A percentile compares a stretch with the other conserved stretches of the same genome.
Evolutionary conservation across 1,140 invertebrate species (phyloP).

Genomic region (Oedothorax gibbosus): DNA sequence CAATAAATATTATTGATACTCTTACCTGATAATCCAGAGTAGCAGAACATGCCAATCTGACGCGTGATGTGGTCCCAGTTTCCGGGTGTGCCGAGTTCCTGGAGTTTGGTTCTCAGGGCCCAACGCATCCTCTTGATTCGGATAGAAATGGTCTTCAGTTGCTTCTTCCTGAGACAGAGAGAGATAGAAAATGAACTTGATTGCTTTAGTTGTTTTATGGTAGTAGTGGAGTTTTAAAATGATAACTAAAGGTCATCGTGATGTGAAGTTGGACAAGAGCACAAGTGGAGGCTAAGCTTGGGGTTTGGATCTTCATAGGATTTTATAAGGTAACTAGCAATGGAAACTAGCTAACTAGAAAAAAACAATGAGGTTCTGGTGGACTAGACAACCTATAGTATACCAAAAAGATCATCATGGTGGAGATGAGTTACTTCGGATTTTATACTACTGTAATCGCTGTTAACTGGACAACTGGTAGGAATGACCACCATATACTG

Average conservation of each 20-base stretch:
- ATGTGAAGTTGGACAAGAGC: neutral
- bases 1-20: too few species aligned
- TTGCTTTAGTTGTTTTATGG: neutral
- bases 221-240: neutral
- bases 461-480: too few species aligned
- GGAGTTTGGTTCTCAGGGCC: constrained; percentile 80
- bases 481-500: too few species aligned
- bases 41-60: constrained; percentile 99
- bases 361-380: too few species aligned
- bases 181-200: neutral
- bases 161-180: constrained; percentile 70
- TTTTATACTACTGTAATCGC: too few species aligned
- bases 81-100: constrained; percentile 85
- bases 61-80: constrained; percentile 93
- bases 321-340: too few species aligned
- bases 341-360: too few species aligned
- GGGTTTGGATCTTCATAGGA: too few species aligned
- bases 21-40: constrained; percentile 83
- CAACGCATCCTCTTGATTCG: constrained; percentile 90
- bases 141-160: constrained; percentile 88
- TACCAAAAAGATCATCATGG: too few species aligned
- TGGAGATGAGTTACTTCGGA: too few species aligned
- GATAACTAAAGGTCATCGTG: neutral
- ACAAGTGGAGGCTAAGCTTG: too few species aligned
- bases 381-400: too few species aligned